Base-by-base conservation (phyloP, 2,113 vertebrate genomes). In the Cricetomys ansorgei region DNA sequence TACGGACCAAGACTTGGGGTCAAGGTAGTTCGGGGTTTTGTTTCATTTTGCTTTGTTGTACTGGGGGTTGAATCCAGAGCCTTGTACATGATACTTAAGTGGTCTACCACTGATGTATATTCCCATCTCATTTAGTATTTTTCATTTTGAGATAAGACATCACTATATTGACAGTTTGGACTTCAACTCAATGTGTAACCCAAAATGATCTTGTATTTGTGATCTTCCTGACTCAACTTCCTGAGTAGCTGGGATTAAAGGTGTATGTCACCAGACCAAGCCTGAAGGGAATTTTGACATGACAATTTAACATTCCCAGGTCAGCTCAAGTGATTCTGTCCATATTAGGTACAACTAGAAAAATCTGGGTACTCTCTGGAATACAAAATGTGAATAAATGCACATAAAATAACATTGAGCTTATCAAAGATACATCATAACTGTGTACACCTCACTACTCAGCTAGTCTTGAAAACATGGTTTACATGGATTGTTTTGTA, bases 401-500 rank as follows among this genome's bases (percentile, higher is more conserved):
- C 34, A 69, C 3, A 10, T 55, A 79, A 76, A 83, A 29, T 55
- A 87, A 5, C 15, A 81, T 23, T 70, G 37, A 57, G 55, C 3
- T 69, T 91, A 48, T 40, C 59, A 92, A 94, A 93, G 62, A 4
- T 72, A 91, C n/a, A 83, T 45, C 50, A 25, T 10, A 1, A 1
- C 48, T 27, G 50, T 65, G 13, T 0, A 40, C 4, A 70, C 25
- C 37, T 96, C 62, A 69, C 4, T 83, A 21, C 29, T 90, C 79
- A 93, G 12, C 86, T 83, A 17, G 73, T 64, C 40, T 90, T 45
- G 34, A 76, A 75, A 96, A 93, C 6, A 89, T 89, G 34, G 91
- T 40, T 89, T 92, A 40, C 43, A 88, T 4, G 94, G 50, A 43
- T 59, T 88, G 5, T 48, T 81, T 77, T 90, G 23, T 21, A 62